Evolutionary conservation across 2,888 invertebrate genomes (phyloP).

Genomic region (Papilio demoleus): DNA sequence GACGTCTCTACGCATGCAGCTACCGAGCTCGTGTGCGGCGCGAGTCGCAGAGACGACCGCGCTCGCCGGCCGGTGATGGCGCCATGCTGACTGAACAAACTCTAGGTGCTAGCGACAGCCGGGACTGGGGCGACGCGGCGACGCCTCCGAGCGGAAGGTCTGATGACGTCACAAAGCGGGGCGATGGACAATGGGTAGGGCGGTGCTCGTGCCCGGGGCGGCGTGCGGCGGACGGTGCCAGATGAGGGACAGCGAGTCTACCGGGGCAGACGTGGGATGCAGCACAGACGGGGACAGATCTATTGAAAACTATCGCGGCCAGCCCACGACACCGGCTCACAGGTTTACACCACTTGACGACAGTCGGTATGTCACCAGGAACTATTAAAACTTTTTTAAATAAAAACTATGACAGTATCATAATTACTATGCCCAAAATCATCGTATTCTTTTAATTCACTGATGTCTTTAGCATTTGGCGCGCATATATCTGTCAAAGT

Average conservation of each 20-base stretch:
- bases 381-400: no score
- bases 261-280: conserved; percentile 65
- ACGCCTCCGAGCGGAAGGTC: conserved; percentile 46
- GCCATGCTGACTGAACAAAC: conserved; percentile 55
- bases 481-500: conserved; percentile 36
- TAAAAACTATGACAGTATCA: no score
- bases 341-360: not conserved
- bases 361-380: no score
- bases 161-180: conserved; percentile 58
- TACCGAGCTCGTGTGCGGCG: conserved; percentile 47
- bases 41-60: conserved; percentile 41
- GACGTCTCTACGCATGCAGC: conserved; percentile 58
- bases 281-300: conserved; percentile 69
- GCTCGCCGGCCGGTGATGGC: conserved; percentile 40
- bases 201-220: conserved; percentile 47
- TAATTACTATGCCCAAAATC: not conserved
- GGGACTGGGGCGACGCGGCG: conserved; percentile 54
- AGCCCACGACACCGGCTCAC: conserved; percentile 63
- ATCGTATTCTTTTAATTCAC: not conserved
- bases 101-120: conserved; percentile 58
- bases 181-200: conserved; percentile 46
- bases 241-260: conserved; percentile 54
- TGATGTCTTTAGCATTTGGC: conserved; percentile 12
- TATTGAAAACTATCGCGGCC: conserved; percentile 61
- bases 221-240: conserved; percentile 61